Evolutionary conservation across 2,888 invertebrate species (phyloP).

Genomic region (Tribolium freemani): DNA sequence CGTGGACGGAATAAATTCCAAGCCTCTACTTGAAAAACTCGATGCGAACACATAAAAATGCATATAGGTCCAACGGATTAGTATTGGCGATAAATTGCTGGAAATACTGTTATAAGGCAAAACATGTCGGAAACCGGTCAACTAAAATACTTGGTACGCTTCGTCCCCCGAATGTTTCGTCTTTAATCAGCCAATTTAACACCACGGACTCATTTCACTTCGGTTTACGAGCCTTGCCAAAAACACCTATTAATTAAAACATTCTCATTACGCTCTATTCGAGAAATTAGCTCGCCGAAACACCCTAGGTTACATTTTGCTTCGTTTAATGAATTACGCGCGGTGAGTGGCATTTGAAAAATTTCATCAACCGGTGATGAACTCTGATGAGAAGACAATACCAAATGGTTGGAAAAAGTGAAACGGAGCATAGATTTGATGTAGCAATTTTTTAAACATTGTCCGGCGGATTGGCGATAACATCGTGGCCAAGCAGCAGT

Average conservation of each 20-base stretch:
- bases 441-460: constrained; percentile 16
- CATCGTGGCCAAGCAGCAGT: constrained; percentile 2
- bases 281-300: not conserved
- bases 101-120: constrained; percentile 35
- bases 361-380: constrained; percentile 33
- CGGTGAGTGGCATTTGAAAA: constrained; percentile 29
- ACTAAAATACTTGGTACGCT: constrained; percentile 7
- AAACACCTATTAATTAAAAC: constrained; percentile 21
- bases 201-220: constrained; percentile 19
- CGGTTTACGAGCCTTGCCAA: not conserved
- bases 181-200: constrained; percentile 25
- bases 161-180: constrained; percentile 2
- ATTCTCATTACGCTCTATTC: constrained; percentile 21
- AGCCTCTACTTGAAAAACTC: constrained; percentile 9
- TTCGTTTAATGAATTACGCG: constrained; percentile 28
- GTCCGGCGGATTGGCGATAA: constrained; percentile 11
- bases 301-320: not conserved
- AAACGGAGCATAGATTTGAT: constrained; percentile 14
- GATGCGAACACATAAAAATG: constrained; percentile 20
- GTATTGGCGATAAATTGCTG: constrained; percentile 31
- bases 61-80: constrained; percentile 37
- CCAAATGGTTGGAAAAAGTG: constrained; percentile 1
- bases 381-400: constrained; percentile 27
- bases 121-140: constrained; percentile 33
- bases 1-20: constrained; percentile 3